Conservation (phyloP, 2,113 vertebrate genomes). For the Lepisosteus osseus region DNA sequence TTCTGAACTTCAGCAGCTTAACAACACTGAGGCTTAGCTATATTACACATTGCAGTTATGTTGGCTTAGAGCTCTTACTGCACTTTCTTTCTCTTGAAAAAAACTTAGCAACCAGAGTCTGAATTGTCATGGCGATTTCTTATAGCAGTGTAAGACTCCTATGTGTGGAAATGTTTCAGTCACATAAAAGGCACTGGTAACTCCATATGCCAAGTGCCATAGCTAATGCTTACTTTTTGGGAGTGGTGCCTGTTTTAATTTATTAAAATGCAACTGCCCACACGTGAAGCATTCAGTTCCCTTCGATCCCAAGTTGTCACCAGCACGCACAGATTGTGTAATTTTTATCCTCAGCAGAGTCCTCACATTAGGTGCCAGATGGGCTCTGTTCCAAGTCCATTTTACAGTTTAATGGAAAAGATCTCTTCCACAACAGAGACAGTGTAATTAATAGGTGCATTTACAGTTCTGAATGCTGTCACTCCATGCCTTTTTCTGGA, state of each 20-base stretch:
- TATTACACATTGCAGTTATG: not conserved
- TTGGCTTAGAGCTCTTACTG: not conserved
- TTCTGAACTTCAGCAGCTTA: not conserved
- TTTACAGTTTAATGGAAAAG: not conserved
- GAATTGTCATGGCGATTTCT: not conserved
- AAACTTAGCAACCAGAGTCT: not conserved
- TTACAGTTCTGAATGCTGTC: not conserved
- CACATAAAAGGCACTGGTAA: too few species aligned
- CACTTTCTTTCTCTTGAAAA: not conserved
- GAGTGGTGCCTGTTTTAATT: too few species aligned
- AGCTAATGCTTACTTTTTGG: too few species aligned
- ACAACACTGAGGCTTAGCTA: not conserved
- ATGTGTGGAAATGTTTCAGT: too few species aligned
- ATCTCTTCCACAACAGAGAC: not conserved
- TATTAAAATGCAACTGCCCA: not conserved
- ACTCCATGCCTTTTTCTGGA: not conserved
- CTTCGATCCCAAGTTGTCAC: not conserved
- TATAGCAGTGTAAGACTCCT: too few species aligned
- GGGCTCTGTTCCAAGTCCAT: not conserved
- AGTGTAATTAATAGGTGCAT: not conserved
- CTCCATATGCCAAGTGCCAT: too few species aligned
- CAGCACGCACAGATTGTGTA: not conserved
- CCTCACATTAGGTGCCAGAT: not conserved
- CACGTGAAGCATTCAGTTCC: not conserved
- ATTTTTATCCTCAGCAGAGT: not conserved